phyloP scores from a whole-genome alignment of 2,888 invertebrate species.

The Hydraecia micacea region DNA sequence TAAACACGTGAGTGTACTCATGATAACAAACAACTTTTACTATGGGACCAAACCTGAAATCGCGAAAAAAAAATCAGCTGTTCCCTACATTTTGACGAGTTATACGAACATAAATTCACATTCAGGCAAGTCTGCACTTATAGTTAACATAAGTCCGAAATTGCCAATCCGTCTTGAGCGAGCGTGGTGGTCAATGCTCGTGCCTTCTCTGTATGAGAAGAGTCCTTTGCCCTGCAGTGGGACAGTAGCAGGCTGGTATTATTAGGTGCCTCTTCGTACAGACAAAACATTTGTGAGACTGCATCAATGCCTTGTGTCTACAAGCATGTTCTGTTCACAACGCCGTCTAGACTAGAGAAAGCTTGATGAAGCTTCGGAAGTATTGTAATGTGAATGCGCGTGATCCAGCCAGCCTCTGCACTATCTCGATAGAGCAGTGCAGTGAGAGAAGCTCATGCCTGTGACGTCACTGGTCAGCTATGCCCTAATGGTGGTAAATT shows the following conservation, averaged over 20 bases:
- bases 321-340: not conserved
- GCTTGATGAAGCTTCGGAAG: not conserved
- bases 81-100: too few relatives aligned
- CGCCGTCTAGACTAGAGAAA: not conserved
- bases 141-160: not conserved
- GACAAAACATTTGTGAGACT: not conserved
- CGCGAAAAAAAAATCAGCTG: too few relatives aligned
- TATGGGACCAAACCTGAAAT: too few relatives aligned
- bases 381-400: not conserved
- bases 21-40: too few relatives aligned
- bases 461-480: slow-evolving; percentile 64
- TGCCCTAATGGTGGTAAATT: slow-evolving; percentile 66
- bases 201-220: not conserved
- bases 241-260: not conserved
- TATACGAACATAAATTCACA: too few relatives aligned
- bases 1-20: too few relatives aligned
- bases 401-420: not conserved
- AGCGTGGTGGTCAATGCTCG: too few relatives aligned
- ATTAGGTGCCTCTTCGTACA: too few relatives aligned
- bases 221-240: too few relatives aligned
- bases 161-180: too few relatives aligned
- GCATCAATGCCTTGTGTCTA: not conserved
- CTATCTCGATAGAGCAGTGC: not conserved
- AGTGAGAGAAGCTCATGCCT: slow-evolving; percentile 6
- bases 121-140: too few relatives aligned